These are phyloP conservation scores for Otolemur garnettii DNA, from an alignment of 2,113 vertebrate species.

Conservation along the genomic window DNA sequence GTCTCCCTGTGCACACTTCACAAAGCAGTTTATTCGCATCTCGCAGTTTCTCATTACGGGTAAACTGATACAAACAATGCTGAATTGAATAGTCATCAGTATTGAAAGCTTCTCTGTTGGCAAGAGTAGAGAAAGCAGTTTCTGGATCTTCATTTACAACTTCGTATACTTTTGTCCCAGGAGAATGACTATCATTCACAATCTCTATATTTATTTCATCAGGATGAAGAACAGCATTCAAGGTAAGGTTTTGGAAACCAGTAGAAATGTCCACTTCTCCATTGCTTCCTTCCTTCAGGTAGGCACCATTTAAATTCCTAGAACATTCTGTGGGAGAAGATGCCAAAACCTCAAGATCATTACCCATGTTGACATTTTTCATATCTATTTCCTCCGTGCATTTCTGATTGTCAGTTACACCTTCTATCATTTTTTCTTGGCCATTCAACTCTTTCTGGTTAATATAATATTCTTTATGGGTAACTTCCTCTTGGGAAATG, in stretches of 20 bases:
- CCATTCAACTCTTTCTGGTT: conserved; percentile 68
- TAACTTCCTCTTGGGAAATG: conserved; percentile 76
- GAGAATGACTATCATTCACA: conserved; percentile 78
- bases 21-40: conserved; percentile 96
- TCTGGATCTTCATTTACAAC: conserved; percentile 92
- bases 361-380: not conserved
- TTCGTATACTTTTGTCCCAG: conserved; percentile 85
- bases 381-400: conserved; percentile 60
- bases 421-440: conserved; percentile 70
- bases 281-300: conserved; percentile 69
- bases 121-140: conserved; percentile 92
- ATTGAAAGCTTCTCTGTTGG: conserved; percentile 87
- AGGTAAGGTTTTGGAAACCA: conserved; percentile 87
- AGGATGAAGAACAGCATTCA: conserved; percentile 85
- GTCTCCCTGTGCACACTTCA: conserved; percentile 92
- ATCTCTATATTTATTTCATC: conserved; percentile 79
- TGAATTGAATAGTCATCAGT: conserved; percentile 92
- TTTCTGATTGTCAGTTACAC: conserved; percentile 66
- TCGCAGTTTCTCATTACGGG: conserved; percentile 93
- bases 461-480: conserved; percentile 64
- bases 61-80: conserved; percentile 95
- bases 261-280: conserved; percentile 84
- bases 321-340: conserved; percentile 41
- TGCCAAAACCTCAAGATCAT: conserved; percentile 26
- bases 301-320: conserved; percentile 75